These are phyloP conservation scores for Sipha maydis DNA, from an alignment of 2,888 invertebrate genomes.

Conservation along the genomic window DNA sequence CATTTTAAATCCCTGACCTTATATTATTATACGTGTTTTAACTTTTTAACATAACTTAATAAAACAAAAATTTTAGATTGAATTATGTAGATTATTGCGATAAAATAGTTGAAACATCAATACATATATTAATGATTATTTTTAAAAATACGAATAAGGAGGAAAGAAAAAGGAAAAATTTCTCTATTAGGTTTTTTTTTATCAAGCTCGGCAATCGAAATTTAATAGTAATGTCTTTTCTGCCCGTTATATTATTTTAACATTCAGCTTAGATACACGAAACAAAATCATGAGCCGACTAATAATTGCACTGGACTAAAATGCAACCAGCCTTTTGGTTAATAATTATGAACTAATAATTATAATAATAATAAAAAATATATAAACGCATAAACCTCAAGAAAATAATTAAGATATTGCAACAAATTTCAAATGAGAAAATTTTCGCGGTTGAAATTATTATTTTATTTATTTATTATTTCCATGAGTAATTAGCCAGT, in stretches of 20 bases:
- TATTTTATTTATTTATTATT: neutral
- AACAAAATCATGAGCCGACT: neutral
- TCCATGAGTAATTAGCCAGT: neutral
- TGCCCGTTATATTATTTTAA: neutral
- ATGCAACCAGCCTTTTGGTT: neutral
- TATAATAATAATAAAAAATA: neutral
- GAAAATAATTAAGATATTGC: too few species aligned
- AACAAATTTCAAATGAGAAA: too few species aligned
- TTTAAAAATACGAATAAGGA: neutral
- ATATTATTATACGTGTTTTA: neutral
- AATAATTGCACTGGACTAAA: neutral
- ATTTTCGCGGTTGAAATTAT: neutral
- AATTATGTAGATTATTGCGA: neutral
- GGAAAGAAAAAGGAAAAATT: too few species aligned
- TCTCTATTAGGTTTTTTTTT: too few species aligned
- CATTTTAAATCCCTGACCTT: too few species aligned
- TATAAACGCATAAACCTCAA: neutral
- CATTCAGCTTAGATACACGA: neutral
- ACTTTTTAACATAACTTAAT: neutral
- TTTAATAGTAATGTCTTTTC: too few species aligned
- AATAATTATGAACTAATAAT: neutral
- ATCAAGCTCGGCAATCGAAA: neutral
- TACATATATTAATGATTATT: neutral
- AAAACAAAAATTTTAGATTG: neutral
- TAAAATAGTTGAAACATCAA: neutral